Evolutionary conservation across 2,113 vertebrate genomes (phyloP).

Genomic region (Engraulis encrasicolus): DNA sequence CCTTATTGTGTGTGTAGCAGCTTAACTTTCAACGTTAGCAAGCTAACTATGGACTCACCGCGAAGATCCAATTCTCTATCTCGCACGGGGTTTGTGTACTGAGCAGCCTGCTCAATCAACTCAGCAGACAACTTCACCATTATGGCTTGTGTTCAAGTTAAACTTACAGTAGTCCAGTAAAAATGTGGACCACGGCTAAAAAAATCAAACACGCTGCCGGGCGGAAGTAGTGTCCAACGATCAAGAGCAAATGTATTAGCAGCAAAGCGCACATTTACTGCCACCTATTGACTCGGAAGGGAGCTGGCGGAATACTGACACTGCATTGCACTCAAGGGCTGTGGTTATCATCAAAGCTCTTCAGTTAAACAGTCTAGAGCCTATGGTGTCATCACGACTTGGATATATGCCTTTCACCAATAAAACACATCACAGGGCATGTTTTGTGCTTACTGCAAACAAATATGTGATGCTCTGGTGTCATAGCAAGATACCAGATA

Average conservation of each 20-base stretch:
- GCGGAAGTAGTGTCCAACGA: conserved; percentile 28
- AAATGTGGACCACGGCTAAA: neutral
- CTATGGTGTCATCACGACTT: too few species aligned
- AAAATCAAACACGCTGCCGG: conserved; percentile 31
- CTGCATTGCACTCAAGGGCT: too few species aligned
- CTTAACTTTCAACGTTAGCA: neutral
- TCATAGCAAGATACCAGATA: too few species aligned
- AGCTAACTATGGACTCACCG: conserved; percentile 70
- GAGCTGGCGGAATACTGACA: neutral
- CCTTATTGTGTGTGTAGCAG: neutral
- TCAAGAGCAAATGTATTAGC: neutral
- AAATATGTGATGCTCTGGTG: too few species aligned
- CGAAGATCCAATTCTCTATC: conserved; percentile 90
- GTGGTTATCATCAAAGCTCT: too few species aligned
- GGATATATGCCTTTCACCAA: too few species aligned
- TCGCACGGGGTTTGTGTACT: conserved; percentile 91
- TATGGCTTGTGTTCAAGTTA: conserved; percentile 16
- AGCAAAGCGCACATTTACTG: neutral
- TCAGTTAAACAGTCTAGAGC: too few species aligned
- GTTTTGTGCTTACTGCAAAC: too few species aligned
- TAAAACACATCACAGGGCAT: too few species aligned
- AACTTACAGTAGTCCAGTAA: neutral
- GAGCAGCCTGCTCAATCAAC: conserved; percentile 92
- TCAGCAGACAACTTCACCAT: conserved; percentile 96
- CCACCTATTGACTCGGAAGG: neutral